Evolutionary conservation across 2,797 vertebrate species (phyloP).

Genomic region (Lerista edwardsae): DNA sequence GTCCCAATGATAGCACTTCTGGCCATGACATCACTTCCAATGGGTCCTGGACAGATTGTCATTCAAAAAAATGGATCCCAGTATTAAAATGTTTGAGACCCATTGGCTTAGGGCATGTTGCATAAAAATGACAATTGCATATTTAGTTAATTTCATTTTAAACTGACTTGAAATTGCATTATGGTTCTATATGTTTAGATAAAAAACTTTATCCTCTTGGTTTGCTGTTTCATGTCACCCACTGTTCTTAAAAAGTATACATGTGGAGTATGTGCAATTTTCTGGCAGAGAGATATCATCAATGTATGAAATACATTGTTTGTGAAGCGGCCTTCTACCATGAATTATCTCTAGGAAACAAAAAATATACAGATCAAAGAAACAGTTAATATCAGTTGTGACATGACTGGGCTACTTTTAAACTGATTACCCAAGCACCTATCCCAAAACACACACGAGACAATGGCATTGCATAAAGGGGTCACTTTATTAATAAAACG

Average conservation of each 20-base stretch:
- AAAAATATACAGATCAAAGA: background rate
- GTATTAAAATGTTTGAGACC: too few relatives aligned
- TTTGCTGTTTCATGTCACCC: background rate
- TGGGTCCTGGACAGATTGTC: too few relatives aligned
- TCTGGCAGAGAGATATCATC: background rate
- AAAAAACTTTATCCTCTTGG: background rate
- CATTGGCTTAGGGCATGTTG: background rate
- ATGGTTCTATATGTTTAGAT: background rate
- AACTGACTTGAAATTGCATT: background rate
- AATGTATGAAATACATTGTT: background rate
- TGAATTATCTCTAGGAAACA: background rate
- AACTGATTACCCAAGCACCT: too few relatives aligned
- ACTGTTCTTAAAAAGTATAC: background rate
- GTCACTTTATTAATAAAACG: too few relatives aligned
- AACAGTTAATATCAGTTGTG: background rate
- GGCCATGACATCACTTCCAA: too few relatives aligned
- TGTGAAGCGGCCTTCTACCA: background rate
- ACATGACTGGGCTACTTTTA: background rate
- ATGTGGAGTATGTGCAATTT: background rate
- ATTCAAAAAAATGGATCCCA: too few relatives aligned
- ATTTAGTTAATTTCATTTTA: background rate
- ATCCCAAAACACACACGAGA: too few relatives aligned
- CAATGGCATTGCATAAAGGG: too few relatives aligned
- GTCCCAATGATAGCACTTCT: too few relatives aligned
- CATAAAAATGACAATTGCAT: background rate